Evolutionary conservation across 2,888 invertebrate species (phyloP), one percentile per base, ranked within the genome.

Genomic region (Hirtodrosophila duncani): DNA sequence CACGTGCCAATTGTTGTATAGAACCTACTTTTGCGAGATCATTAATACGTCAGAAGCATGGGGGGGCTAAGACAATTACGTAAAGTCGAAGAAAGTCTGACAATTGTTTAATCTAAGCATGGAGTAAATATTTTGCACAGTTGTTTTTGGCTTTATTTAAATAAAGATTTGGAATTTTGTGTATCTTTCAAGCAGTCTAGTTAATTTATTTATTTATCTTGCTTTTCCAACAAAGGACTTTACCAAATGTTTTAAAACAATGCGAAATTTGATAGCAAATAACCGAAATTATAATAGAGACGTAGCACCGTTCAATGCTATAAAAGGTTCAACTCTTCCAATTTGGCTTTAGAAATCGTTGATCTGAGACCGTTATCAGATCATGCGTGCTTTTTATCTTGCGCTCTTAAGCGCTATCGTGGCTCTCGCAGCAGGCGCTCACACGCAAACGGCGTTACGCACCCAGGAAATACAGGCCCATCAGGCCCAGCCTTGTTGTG

Each of bases 71-170:
- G 20, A 29, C 45, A 10, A 38, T 65, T 74, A 57, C 78, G 74
- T 66, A 74, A 53, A 78, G 42, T 43, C 44, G 33, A 49, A 53
- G 30, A 58, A 48, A 45, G 37, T 48, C 50, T 37, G 51, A 53
- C 39, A 60, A 42, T 53, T 74, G 63, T 74, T 74, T 66, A 56
- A 56, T 51, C 39, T 57, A 42, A 53, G 59, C 67, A 58, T 53
- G n/a, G 13, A 24, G 50, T 56, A 71, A 71, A 71, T 79, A 79
- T 71, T 79, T 75, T 51, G 34, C 60, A 79, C 75, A 79, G 43
- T 49, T 71, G 77, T 53, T 64, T 58, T 41, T 29, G 37, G 39
- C 48, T 39, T 38, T 41, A 24, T 33, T 31, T 10, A 18, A 44
- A 13, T n/a, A 30, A 13, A 60, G 6, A 60, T 10, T 50, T 50